These are phyloP conservation scores for Girardia tigrina DNA, from an alignment of 2,888 invertebrate genomes.

Conservation along the genomic window DNA sequence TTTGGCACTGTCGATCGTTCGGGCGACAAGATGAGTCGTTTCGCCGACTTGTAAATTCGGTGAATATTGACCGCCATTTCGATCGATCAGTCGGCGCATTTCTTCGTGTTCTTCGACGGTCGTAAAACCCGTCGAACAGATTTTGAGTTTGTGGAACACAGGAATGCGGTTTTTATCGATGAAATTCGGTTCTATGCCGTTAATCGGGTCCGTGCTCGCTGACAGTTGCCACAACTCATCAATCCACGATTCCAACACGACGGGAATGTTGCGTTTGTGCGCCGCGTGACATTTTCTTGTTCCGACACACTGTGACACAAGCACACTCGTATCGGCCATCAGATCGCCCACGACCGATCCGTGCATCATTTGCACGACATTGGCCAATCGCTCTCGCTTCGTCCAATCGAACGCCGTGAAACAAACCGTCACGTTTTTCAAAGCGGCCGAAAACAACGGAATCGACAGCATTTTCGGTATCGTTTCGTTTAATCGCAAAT, in stretches of 20 bases:
- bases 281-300: slow-evolving; percentile 56
- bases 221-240: slow-evolving; percentile 42
- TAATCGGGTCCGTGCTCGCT: slow-evolving; percentile 27
- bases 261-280: slow-evolving; percentile 57
- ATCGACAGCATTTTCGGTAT: slow-evolving; percentile 32
- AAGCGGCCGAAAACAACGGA: slow-evolving; percentile 36
- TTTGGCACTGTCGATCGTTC: slow-evolving; percentile 56
- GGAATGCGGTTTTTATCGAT: slow-evolving; percentile 29
- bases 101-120: not conserved
- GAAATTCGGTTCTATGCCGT: not conserved
- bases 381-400: slow-evolving; percentile 11
- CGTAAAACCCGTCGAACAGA: slow-evolving; percentile 30
- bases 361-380: slow-evolving; percentile 35
- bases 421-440: slow-evolving; percentile 31
- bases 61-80: slow-evolving; percentile 58
- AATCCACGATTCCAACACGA: slow-evolving; percentile 69
- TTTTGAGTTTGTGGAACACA: slow-evolving; percentile 24
- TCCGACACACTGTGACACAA: slow-evolving; percentile 40
- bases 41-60: slow-evolving; percentile 53
- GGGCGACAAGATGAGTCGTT: slow-evolving; percentile 52
- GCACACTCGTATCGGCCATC: slow-evolving; percentile 33
- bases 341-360: slow-evolving; percentile 31
- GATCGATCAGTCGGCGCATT: slow-evolving; percentile 55
- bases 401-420: slow-evolving; percentile 34
- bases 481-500: slow-evolving; percentile 33